These are phyloP conservation scores for Andrena bicolor DNA, from an alignment of 2,888 invertebrate species.

Conservation along the genomic window DNA sequence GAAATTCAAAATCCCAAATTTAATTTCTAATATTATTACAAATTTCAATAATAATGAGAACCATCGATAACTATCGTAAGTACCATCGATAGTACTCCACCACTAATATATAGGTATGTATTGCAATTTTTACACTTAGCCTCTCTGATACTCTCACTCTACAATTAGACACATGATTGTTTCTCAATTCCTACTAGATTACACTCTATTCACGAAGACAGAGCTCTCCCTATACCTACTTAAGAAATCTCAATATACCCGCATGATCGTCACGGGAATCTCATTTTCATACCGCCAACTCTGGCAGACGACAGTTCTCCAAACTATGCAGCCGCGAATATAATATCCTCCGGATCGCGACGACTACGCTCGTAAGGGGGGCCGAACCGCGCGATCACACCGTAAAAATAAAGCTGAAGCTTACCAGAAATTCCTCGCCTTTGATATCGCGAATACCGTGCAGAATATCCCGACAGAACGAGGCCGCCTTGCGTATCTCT, in stretches of 20 bases:
- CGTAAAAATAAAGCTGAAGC: slow-evolving; percentile 36
- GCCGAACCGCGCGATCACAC: slow-evolving; percentile 12
- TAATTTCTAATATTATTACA: too few relatives aligned
- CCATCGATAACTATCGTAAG: too few relatives aligned
- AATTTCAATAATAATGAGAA: too few relatives aligned
- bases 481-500: slow-evolving; percentile 12
- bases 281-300: not conserved
- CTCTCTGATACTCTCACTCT: too few relatives aligned
- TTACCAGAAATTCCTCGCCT: slow-evolving; percentile 22
- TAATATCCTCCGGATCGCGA: slow-evolving; percentile 1
- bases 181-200: too few relatives aligned
- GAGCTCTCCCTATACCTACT: too few relatives aligned
- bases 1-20: too few relatives aligned
- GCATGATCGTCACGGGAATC: not conserved
- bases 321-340: not conserved
- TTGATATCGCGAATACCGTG: slow-evolving; percentile 48
- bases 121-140: too few relatives aligned
- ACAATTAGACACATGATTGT: too few relatives aligned
- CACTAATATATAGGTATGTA: too few relatives aligned
- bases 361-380: slow-evolving; percentile 2
- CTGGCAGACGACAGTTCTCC: not conserved
- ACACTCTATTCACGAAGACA: too few relatives aligned
- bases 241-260: not conserved
- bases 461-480: slow-evolving; percentile 16
- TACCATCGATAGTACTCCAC: too few relatives aligned